Base-by-base conservation (phyloP, 1,140 invertebrate genomes). In the Drosophila quadrilineata region DNA sequence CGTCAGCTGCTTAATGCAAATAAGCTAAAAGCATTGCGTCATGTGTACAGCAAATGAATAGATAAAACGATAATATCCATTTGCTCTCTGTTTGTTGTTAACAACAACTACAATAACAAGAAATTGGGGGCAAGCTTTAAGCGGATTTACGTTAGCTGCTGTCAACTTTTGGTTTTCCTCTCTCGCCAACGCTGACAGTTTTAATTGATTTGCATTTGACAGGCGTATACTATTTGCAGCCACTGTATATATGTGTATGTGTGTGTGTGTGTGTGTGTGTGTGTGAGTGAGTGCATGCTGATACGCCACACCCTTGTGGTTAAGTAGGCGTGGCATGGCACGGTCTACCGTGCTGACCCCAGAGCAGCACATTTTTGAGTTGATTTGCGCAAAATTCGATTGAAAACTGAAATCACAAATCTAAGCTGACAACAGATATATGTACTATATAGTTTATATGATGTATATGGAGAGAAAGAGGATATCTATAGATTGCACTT, bases 11-110 rank as follows among this genome's bases (percentile, higher is more conserved):
- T 73, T 63, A 62, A 68, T 31, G 41, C 58, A 68, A 68, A 68
- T 50, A 63, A 53, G 40, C 77, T 76, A 66, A 82, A 76, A 82
- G 72, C 77, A 84, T 76, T 84, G 60, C 70, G 56, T 54, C 72
- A 82, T 75, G 80, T 65, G 38, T 75, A 56, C 71, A 66, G 50
- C 63, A 72, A 76, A 52, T 52, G 56, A 45, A 59, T 50, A 82
- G 68, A 84, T 82, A 84, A 82, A 73, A 76, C 60, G 76, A 84
- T 82, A 82, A 84, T 82, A 84, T 82, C 69, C 77, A 77, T 77
- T 84, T 84, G 79, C n/a, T n/a, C n/a, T 53, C 57, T 77, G 73
- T 84, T 84, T 82, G 57, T 60, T 54, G 54, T 64, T 52, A 35
- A 26, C 50, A 53, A 35, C 38, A 52, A 12, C 17, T 50, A 8